These are phyloP conservation scores for Orchestia grillus DNA, from an alignment of 1,140 invertebrate genomes.

Conservation along the genomic window DNA sequence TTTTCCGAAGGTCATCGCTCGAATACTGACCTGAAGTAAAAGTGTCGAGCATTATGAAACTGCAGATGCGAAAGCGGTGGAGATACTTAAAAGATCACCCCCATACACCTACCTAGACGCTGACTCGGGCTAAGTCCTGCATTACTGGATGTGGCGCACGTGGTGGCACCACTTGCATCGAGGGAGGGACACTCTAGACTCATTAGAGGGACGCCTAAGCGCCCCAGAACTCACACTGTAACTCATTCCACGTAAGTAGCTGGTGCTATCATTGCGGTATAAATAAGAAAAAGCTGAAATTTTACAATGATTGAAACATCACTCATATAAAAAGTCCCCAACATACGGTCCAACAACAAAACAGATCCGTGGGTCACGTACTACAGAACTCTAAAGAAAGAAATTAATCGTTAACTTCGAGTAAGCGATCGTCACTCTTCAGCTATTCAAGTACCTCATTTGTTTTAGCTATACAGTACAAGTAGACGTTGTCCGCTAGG, in stretches of 20 bases:
- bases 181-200: neutral
- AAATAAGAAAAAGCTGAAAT: too few relatives aligned
- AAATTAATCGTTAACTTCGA: neutral
- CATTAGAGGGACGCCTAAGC: neutral
- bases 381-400: too few relatives aligned
- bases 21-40: neutral
- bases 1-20: neutral
- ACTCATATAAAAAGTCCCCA: too few relatives aligned
- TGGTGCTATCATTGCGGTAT: neutral
- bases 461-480: neutral
- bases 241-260: neutral
- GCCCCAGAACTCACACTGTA: neutral
- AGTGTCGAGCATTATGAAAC: neutral
- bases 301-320: too few relatives aligned
- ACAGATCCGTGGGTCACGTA: too few relatives aligned
- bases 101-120: neutral
- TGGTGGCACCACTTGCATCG: neutral
- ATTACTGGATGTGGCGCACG: neutral
- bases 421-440: neutral
- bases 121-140: neutral
- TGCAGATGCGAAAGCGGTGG: neutral
- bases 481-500: neutral
- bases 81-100: neutral
- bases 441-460: neutral
- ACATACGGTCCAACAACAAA: too few relatives aligned